A percentile compares a stretch with the other conserved stretches of the same genome.
Evolutionary conservation across 53 echinoderm and acorn worm species (phyloP).

Genomic region (Crossaster papposus): DNA sequence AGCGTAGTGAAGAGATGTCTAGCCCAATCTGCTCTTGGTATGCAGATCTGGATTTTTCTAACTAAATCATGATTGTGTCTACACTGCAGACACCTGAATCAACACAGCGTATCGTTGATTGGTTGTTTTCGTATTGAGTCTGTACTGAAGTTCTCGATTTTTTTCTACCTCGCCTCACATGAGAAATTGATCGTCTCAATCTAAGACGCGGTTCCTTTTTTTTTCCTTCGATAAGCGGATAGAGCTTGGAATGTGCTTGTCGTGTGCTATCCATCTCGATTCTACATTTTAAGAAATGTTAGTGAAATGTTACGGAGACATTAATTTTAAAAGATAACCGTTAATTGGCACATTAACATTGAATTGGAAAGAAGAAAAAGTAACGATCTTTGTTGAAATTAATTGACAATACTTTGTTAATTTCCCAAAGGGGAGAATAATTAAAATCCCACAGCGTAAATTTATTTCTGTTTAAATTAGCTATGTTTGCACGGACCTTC

Average conservation of each 20-base stretch:
- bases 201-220: neutral
- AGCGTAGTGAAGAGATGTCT: neutral
- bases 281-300: neutral
- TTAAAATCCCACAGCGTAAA: too few species aligned
- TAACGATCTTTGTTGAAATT: too few species aligned
- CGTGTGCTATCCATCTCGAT: neutral
- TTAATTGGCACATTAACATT: too few species aligned
- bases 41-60: neutral
- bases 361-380: too few species aligned
- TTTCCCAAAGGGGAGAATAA: too few species aligned
- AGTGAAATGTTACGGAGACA: neutral
- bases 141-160: conserved; percentile 12
- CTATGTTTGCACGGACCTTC: too few species aligned
- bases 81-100: conserved; percentile 49
- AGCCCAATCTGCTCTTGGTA: conserved; percentile 5
- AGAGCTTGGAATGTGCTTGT: neutral
- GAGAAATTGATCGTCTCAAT: conserved; percentile 38
- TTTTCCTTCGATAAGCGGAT: neutral
- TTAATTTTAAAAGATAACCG: too few species aligned
- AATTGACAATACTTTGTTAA: too few species aligned
- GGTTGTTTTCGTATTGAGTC: conserved; percentile 63
- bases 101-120: conserved; percentile 33
- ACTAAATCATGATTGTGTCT: conserved; percentile 54
- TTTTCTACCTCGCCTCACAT: neutral
- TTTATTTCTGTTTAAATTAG: too few species aligned